Percentiles rank a stretch among this genome's conserved stretches.
phyloP scores from a whole-genome alignment of 2,113 vertebrate genomes.

The Hepsetus odoe region DNA sequence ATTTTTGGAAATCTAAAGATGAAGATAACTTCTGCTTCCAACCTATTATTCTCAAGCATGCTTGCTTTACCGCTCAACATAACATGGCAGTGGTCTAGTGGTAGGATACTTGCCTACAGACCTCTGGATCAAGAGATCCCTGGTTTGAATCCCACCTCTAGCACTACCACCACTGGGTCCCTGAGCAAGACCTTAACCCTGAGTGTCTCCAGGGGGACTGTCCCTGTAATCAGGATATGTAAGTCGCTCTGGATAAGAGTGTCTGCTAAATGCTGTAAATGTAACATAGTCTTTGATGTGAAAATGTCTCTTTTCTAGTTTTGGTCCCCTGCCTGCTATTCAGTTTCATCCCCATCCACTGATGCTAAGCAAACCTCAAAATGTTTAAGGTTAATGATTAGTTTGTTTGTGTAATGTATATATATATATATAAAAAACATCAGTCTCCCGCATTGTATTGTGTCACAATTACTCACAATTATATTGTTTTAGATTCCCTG shows the following conservation, averaged over 20 bases:
- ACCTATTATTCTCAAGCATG: background rate
- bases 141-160: too few species aligned
- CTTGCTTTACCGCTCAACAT: background rate
- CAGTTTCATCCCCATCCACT: background rate
- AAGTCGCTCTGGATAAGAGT: too few species aligned
- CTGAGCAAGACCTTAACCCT: too few species aligned
- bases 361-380: background rate
- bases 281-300: background rate
- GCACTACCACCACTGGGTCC: too few species aligned
- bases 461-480: background rate
- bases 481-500: background rate
- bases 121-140: too few species aligned
- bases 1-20: too few species aligned
- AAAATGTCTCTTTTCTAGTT: background rate
- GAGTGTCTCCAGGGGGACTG: too few species aligned
- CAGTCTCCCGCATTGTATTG: background rate
- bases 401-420: background rate
- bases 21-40: background rate
- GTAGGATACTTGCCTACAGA: too few species aligned
- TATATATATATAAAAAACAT: background rate
- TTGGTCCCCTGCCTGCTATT: background rate
- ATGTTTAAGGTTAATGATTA: background rate
- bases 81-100: too few species aligned
- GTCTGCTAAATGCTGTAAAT: too few species aligned
- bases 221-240: too few species aligned